Conservation (phyloP, 2,888 invertebrate genomes). For the Agrotis puta region DNA sequence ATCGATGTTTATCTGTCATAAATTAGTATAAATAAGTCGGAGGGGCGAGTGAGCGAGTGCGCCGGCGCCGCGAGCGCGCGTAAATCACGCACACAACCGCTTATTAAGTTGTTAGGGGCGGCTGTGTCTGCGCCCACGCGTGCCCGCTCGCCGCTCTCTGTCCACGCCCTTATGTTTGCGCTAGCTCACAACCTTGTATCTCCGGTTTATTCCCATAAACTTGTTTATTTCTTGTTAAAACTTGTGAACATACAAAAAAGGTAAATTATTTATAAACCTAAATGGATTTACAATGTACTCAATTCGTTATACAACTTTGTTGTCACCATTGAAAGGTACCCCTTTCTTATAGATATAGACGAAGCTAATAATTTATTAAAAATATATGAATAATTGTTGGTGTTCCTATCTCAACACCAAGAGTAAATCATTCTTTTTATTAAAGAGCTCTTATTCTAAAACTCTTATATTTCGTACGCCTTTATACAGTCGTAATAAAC, state of each 20-base stretch:
- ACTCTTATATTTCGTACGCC: neutral
- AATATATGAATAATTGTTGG: too few species aligned
- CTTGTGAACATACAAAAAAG: constrained; percentile 53
- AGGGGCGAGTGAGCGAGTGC: constrained; percentile 79
- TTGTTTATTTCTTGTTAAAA: constrained; percentile 54
- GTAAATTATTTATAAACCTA: constrained; percentile 48
- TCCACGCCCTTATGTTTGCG: constrained; percentile 87
- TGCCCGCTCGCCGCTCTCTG: constrained; percentile 76
- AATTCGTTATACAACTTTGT: constrained; percentile 28
- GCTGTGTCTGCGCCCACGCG: constrained; percentile 88
- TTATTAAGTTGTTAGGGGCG: constrained; percentile 90
- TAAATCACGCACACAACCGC: constrained; percentile 89
- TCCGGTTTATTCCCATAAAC: constrained; percentile 57
- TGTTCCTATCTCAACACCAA: too few species aligned
- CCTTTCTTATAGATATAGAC: neutral
- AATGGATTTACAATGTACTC: neutral
- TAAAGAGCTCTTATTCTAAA: neutral
- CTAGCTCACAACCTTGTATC: constrained; percentile 77
- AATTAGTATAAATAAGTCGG: constrained; percentile 88
- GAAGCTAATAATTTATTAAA: neutral
- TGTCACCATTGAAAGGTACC: constrained; percentile 4
- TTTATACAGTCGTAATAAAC: constrained; percentile 19
- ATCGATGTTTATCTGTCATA: constrained; percentile 88
- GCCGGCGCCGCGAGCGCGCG: constrained; percentile 89
- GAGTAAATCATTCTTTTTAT: too few species aligned